Percentiles rank a stretch among this genome's conserved stretches.
phyloP scores from a whole-genome alignment of 2,888 invertebrate genomes.

The Mythimna ferrago region DNA sequence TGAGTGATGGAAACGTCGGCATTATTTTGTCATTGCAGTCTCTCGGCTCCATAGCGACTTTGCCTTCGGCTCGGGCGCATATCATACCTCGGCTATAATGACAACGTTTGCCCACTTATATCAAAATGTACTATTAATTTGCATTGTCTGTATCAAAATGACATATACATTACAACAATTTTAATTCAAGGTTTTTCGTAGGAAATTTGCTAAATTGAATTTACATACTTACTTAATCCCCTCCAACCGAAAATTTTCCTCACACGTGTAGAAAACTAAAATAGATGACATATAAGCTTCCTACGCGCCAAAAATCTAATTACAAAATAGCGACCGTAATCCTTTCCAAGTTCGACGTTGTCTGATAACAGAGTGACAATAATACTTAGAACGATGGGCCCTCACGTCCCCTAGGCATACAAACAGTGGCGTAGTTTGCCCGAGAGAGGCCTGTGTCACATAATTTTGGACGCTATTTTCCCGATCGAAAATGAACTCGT shows the following conservation, averaged over 20 bases:
- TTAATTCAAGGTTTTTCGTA: background rate
- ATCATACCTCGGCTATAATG: too few relatives aligned
- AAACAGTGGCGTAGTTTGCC: conserved; percentile 69
- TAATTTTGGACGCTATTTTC: too few relatives aligned
- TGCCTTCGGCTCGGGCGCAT: too few relatives aligned
- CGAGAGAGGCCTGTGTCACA: too few relatives aligned
- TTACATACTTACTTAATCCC: too few relatives aligned
- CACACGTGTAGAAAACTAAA: background rate
- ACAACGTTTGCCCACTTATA: too few relatives aligned
- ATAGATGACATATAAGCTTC: background rate
- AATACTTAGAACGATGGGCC: conserved; percentile 74
- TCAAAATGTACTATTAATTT: conserved; percentile 1
- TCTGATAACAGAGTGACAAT: conserved; percentile 70
- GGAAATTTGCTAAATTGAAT: too few relatives aligned
- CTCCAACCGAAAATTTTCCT: too few relatives aligned
- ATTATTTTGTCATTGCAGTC: too few relatives aligned
- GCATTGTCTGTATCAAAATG: background rate
- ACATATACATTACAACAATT: background rate
- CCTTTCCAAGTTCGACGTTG: conserved; percentile 31
- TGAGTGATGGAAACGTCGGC: too few relatives aligned
- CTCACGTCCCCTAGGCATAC: conserved; percentile 73
- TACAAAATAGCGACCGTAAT: conserved; percentile 23
- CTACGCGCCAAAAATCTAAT: background rate
- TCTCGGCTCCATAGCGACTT: too few relatives aligned
- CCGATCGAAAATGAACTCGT: too few relatives aligned